Evolutionary conservation across 2,888 invertebrate genomes (phyloP).

Genomic region (Eudemis profundana): DNA sequence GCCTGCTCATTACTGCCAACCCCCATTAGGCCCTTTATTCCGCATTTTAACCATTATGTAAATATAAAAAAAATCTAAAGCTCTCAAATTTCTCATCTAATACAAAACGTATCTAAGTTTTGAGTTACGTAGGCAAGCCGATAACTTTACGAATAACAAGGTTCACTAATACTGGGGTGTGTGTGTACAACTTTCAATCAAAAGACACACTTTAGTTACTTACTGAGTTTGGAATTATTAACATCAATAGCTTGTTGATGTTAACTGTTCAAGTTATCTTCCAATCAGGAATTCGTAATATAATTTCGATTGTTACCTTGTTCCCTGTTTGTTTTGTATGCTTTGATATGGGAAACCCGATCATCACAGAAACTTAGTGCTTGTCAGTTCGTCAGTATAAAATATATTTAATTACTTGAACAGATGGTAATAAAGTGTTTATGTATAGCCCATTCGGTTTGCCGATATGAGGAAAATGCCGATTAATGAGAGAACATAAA

Average conservation of each 20-base stretch:
- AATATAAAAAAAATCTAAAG: neutral
- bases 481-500: slow-evolving; percentile 14
- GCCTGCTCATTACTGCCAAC: slow-evolving; percentile 7
- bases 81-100: no score
- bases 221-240: neutral
- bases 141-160: neutral
- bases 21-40: slow-evolving; percentile 5
- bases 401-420: no score
- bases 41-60: neutral
- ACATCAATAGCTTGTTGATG: neutral
- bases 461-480: neutral
- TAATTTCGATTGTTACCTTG: neutral
- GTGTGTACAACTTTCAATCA: neutral
- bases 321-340: no score
- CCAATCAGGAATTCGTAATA: slow-evolving; percentile 6
- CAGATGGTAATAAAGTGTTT: neutral
- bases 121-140: neutral
- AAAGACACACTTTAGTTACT: neutral
- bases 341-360: no score
- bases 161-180: neutral
- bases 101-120: no score
- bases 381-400: no score
- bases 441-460: neutral
- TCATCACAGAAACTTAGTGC: no score
- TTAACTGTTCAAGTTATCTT: neutral